phyloP scores from a whole-genome alignment of 2,797 vertebrate species.

The Clamator glandarius region DNA sequence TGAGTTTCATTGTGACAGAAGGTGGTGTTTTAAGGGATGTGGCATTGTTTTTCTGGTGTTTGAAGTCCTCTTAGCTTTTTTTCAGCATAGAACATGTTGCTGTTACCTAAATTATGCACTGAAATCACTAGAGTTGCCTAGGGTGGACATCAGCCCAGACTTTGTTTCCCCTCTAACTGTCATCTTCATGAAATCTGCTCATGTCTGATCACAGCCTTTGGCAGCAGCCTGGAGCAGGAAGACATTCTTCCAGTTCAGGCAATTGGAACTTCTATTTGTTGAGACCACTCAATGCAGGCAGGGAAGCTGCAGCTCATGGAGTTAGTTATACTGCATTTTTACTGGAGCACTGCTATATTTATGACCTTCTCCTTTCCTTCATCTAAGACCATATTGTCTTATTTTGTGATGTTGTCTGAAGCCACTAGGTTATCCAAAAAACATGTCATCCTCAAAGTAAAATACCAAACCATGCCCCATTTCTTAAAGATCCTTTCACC shows the following conservation, averaged over 20 bases:
- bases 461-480: neutral
- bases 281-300: neutral
- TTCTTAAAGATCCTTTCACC: neutral
- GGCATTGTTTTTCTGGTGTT: neutral
- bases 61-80: neutral
- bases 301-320: neutral
- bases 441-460: neutral
- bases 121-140: neutral
- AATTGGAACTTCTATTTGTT: neutral
- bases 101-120: neutral
- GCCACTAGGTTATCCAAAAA: neutral
- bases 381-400: neutral
- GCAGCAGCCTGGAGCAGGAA: neutral
- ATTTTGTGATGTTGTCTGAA: neutral
- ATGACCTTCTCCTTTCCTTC: neutral
- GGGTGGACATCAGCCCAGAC: neutral
- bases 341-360: neutral
- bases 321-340: slow-evolving; percentile 5
- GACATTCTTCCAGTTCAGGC: neutral
- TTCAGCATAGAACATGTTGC: fast-evolving
- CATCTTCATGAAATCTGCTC: neutral
- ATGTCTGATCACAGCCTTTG: neutral
- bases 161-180: neutral
- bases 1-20: neutral
- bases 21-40: neutral